A percentile compares a stretch with the other conserved stretches of the same genome.
These are phyloP conservation scores for Sphaerodactylus townsendi DNA, from an alignment of 2,113 vertebrate genomes.

Conservation along the genomic window DNA sequence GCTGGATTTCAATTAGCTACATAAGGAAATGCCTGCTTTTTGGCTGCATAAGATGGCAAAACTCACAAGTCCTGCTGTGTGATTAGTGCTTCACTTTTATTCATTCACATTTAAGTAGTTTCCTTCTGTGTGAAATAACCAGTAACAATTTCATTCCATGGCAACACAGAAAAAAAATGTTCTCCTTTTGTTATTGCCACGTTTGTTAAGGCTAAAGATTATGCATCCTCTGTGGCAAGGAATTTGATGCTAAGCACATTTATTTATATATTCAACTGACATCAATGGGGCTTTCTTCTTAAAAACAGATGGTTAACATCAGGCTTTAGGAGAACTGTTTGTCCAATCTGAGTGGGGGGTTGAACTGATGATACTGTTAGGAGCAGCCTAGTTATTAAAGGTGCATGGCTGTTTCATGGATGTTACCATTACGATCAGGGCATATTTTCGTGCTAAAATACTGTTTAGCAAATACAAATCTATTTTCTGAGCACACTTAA, in stretches of 20 bases:
- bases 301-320: neutral
- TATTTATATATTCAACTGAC: neutral
- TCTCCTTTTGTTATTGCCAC: neutral
- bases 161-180: conserved; percentile 21
- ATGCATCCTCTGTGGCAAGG: neutral
- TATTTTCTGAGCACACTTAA: neutral
- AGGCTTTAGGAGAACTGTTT: neutral
- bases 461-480: neutral
- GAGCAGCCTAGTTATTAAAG: neutral
- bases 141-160: conserved; percentile 23
- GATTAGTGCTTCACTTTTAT: conserved; percentile 61
- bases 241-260: neutral
- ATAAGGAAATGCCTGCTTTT: conserved; percentile 47
- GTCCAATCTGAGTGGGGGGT: neutral
- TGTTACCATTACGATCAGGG: neutral
- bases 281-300: neutral
- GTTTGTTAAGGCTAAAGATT: neutral
- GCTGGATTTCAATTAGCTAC: conserved; percentile 64
- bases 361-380: neutral
- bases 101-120: conserved; percentile 57
- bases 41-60: conserved; percentile 51
- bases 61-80: conserved; percentile 58
- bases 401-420: neutral
- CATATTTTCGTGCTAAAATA: neutral
- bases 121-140: conserved; percentile 48